Base-by-base conservation (phyloP, 2,888 invertebrate species). In the Calameuta filiformis region DNA sequence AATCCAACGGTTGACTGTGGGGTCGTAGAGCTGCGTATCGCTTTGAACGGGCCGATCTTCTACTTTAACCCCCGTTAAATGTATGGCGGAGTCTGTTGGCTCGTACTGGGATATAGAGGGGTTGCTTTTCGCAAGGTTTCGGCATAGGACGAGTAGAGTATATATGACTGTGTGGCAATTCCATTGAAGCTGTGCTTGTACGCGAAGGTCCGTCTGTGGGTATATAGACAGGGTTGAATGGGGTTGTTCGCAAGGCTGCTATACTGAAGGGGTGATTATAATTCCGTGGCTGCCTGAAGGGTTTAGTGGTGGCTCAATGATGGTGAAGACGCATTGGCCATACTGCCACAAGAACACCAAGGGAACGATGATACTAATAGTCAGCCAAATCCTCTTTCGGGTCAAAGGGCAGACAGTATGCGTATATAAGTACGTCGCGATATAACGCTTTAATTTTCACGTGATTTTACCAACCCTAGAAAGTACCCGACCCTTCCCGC, bases 331-430 rank as follows among this genome's bases (percentile, higher is more conserved):
- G 56, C 56, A 56, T 56, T 56, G 23, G 56, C 56, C 56, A 56
- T 23, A 56, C 56, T 56, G 56, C 23, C 56, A 23, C 56, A 9
- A 23, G 56, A 23, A 56, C 23, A 69, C 79, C 79, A 77, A 82
- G 84, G 81, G 77, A 40, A 80, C 77, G 82, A 85, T 83, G 85
- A 87, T 84, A 86, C 84, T 85, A 85, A 87, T 85, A 84, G 84
- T 81, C 83, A 82, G 74, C 78, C 80, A 83, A 83, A 81, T 82
- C 76, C 69, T 80, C 75, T 35, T n/a, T 69, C 68, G 74, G 34
- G 74, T 74, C 74, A 74, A 74, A 74, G 74, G 74, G 37, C 71
- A 71, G 71, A 23, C 31, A 33, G 15, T 56, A 56, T 56, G 9
- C 23, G 56, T 23, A 6, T 56, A 56, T 56, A 34, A 33, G 30